These are phyloP conservation scores for Varanus salvator DNA, from an alignment of 2,113 vertebrate genomes.

Conservation along the genomic window DNA sequence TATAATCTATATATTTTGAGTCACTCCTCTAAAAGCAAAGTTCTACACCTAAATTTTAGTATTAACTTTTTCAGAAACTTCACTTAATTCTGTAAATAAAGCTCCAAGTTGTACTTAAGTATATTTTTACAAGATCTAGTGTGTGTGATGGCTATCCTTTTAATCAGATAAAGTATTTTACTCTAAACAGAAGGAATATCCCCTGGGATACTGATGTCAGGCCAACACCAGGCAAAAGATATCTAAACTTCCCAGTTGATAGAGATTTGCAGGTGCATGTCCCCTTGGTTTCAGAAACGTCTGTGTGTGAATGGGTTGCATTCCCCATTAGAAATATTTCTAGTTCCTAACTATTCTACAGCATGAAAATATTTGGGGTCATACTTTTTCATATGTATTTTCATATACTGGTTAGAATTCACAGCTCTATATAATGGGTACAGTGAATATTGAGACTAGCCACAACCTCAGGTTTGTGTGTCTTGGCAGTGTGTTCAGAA, in stretches of 20 bases:
- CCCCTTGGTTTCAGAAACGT: not conserved
- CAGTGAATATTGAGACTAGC: not conserved
- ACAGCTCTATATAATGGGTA: not conserved
- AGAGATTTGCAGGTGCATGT: constrained; percentile 11
- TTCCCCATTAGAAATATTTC: not conserved
- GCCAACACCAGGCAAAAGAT: not conserved
- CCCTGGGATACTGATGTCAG: constrained; percentile 13
- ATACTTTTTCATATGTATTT: not conserved
- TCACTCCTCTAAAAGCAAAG: not conserved
- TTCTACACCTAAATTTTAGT: not conserved
- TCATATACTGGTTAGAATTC: not conserved
- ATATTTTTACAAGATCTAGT: constrained; percentile 3
- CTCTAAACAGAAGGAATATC: not conserved
- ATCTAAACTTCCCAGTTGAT: not conserved
- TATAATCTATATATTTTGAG: not conserved
- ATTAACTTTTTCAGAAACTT: constrained; percentile 12
- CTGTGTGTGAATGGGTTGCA: not conserved
- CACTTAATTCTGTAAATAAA: not conserved
- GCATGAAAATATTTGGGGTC: not conserved
- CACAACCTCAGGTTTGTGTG: too few species aligned
- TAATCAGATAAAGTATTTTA: not conserved
- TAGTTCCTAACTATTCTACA: not conserved
- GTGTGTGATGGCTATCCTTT: not conserved
- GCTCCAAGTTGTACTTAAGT: not conserved
- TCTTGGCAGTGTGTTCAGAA: not conserved